Evolutionary conservation across 2,113 vertebrate species (phyloP).

Genomic region (Stegostoma tigrinum): DNA sequence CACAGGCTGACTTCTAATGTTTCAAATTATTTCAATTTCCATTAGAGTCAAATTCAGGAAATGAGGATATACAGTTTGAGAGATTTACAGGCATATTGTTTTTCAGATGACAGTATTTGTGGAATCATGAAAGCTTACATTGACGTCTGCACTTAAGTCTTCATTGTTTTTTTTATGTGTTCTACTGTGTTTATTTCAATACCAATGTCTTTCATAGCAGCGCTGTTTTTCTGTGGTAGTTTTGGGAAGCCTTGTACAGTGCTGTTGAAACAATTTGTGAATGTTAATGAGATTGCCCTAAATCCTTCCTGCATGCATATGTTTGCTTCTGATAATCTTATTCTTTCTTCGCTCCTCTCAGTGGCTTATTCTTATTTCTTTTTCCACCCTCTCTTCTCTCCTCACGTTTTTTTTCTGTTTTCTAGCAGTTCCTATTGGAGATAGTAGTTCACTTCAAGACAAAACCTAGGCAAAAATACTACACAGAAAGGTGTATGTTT

Average conservation of each 20-base stretch:
- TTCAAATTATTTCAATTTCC: background rate
- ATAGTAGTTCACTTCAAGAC: background rate
- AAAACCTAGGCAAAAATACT: background rate
- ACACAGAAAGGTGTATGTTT: too few species aligned
- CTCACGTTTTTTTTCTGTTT: background rate
- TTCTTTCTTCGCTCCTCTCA: background rate
- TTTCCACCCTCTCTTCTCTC: background rate
- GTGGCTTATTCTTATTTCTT: background rate
- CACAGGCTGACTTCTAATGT: background rate
- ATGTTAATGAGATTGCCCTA: background rate
- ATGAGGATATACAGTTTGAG: background rate
- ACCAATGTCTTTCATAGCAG: background rate
- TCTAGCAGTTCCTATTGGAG: background rate
- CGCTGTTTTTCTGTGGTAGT: background rate
- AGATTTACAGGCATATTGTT: background rate
- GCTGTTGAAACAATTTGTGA: background rate
- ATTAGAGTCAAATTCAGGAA: background rate
- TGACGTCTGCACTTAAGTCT: background rate
- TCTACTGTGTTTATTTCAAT: background rate
- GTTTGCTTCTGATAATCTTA: background rate
- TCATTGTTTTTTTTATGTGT: background rate
- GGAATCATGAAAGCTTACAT: background rate
- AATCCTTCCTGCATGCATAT: background rate
- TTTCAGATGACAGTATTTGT: background rate
- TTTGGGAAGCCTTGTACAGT: background rate